These are phyloP conservation scores for Panagrolaimus sp. DNA, from an alignment of 1,140 invertebrate species.

Conservation along the genomic window DNA sequence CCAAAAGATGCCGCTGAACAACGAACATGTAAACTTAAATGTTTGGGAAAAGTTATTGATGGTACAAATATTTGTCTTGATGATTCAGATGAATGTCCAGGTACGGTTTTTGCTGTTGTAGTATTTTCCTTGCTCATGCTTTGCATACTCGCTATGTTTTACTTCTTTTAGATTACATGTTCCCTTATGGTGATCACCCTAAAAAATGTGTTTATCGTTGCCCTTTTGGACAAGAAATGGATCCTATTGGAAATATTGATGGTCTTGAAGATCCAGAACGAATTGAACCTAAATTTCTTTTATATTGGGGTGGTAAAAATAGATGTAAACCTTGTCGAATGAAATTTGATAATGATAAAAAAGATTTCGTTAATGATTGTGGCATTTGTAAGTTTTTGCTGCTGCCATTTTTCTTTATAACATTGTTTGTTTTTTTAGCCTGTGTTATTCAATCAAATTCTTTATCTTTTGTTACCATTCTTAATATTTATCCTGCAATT, in stretches of 20 bases:
- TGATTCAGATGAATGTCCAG: not conserved
- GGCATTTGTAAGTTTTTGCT: not conserved
- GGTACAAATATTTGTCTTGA: not conserved
- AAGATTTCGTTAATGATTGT: not conserved
- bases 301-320: not conserved
- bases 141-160: not conserved
- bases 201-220: not conserved
- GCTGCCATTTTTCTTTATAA: too few species aligned
- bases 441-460: not conserved
- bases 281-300: not conserved
- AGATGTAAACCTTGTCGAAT: slow-evolving; percentile 7
- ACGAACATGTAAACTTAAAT: not conserved
- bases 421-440: too few species aligned
- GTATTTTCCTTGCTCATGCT: too few species aligned
- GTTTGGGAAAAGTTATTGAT: not conserved
- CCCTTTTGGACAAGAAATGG: not conserved
- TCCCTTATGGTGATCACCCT: not conserved
- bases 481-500: not conserved
- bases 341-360: not conserved
- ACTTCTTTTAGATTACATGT: slow-evolving; percentile 7
- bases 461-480: not conserved
- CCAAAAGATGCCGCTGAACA: not conserved
- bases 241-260: not conserved
- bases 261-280: not conserved
- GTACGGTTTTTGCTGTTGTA: too few species aligned